Base-by-base conservation (phyloP, 2,888 invertebrate genomes). In the Tenthredo amoena region DNA sequence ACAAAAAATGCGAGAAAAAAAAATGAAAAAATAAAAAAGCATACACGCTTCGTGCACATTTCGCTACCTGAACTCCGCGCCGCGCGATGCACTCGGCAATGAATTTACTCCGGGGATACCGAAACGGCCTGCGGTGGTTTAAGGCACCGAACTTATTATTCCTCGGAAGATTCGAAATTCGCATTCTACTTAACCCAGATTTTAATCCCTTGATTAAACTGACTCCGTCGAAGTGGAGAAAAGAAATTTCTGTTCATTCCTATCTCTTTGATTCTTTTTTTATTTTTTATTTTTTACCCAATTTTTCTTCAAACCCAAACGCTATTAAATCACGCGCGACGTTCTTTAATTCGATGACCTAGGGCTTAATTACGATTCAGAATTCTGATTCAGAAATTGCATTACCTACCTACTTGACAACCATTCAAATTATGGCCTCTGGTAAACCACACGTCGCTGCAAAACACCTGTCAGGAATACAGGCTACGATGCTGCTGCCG, bases 41-140 rank as follows among this genome's bases (percentile, higher is more conserved):
- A 79, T 34, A 81, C 81, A 81, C 58, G 81, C 58, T 81, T 62
- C 58, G 81, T 58, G 81, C 58, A 58, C 81, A 81, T 81, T 74
- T 77, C 58, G 81, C 58, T 62, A 62, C 81, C 37, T 62, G 81
- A 58, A 62, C 81, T 81, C 62, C 58, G 62, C 81, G 12, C 50
- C 9, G 7, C 79, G 31, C 47, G 55, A 79, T 79, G 55, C 79
- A 79, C 55, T 79, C 55, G 50, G 55, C 79, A 55, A 58, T 79
- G 81, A 81, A 81, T 81, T 81, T 58, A 40, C 58, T 81, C 21
- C 15, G 10, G 62, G 62, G 55, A 31, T 58, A 62, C 37, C 58
- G n/a, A 62, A 58, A 21, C 12, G 34, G 31, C 50, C 47, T 50
- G 26, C 50, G 47, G 31, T 18, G 50, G 50, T 47, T n/a, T 15